Evolutionary conservation across 2,797 vertebrate species (phyloP), one percentile per base, ranked within the genome.

Genomic region (Acridotheres tristis): DNA sequence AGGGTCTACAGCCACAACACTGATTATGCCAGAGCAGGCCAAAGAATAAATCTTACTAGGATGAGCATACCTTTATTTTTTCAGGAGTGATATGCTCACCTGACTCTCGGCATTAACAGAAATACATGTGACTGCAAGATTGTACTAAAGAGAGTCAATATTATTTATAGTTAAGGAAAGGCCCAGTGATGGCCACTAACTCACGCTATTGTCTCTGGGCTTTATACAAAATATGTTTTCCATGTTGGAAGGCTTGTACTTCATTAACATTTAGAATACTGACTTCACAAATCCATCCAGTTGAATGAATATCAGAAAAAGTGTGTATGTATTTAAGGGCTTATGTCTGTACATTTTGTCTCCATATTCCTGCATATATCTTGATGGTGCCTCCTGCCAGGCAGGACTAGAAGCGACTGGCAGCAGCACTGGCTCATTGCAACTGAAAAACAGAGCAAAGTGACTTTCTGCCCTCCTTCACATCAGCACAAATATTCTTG

Each of bases 321-420:
- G 1, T 40, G 10, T 50, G 16, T 42, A 29, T 45, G 10, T 40
- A 7, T 71, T 38, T 57, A 66, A 65, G 43, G 10, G n/a, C 25
- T 76, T 58, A 38, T 38, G 17, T 43, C 61, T 53, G 29, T 38
- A 8, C 34, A 8, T 38, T 90, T 76, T 81, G 20, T 32, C 58
- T 68, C 51, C 9, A 2, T 7, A 15, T 34, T 59, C 0, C 0
- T 38, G 16, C 11, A 11, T 67, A 25, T 1, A 8, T 26, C 42
- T 85, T 29, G 26, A 11, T 50, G 42, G 42, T 65, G 21, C 27
- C 32, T 83, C 54, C 55, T 85, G 38, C 26, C 42, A 88, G 55
- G 14, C 43, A 73, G 27, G 13, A 50, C 50, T 72, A 57, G 66
- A 54, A 43, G 18, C n/a, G 13, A 63, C 51, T 10, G 4, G 21